Conservation (phyloP, 1,140 invertebrate species). For the Zaprionus ornatus region DNA sequence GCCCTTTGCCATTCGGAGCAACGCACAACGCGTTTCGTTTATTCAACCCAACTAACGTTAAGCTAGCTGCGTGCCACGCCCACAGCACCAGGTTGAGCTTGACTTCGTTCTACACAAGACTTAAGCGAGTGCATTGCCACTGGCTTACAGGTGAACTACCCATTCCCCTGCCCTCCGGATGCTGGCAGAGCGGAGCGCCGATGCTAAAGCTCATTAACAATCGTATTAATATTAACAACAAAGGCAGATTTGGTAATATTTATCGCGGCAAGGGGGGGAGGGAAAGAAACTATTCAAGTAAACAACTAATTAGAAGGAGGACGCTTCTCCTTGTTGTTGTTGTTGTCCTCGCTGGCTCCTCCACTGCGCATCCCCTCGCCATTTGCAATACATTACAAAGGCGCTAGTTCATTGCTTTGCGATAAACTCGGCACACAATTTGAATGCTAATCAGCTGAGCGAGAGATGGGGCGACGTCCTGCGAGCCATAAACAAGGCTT, state of each 20-base stretch:
- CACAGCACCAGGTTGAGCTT: slow-evolving; percentile 6
- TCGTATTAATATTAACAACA: slow-evolving; percentile 38
- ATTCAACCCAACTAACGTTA: slow-evolving; percentile 66
- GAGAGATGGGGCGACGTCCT: neutral
- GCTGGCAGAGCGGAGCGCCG: neutral
- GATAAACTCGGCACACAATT: slow-evolving; percentile 80
- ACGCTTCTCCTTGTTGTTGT: slow-evolving; percentile 19
- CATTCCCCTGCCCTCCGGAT: slow-evolving; percentile 29
- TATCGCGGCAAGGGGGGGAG: slow-evolving; percentile 42
- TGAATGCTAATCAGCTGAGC: slow-evolving; percentile 74
- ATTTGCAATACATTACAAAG: slow-evolving; percentile 64
- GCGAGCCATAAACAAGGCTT: slow-evolving; percentile 45
- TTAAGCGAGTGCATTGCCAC: slow-evolving; percentile 50
- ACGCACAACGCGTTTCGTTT: slow-evolving; percentile 62
- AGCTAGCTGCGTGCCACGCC: slow-evolving; percentile 47
- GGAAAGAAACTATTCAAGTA: slow-evolving; percentile 56
- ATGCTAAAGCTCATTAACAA: slow-evolving; percentile 61
- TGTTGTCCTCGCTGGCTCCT: slow-evolving; percentile 28
- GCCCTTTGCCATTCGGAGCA: slow-evolving; percentile 33
- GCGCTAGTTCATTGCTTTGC: slow-evolving; percentile 81
- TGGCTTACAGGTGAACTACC: slow-evolving; percentile 43
- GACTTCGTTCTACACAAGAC: neutral
- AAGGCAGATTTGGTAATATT: slow-evolving; percentile 62
- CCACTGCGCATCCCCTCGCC: neutral
- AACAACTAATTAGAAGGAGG: slow-evolving; percentile 74